Evolutionary conservation across 2,113 vertebrate genomes (phyloP), one percentile per base, ranked within the genome.

Genomic region (Pheucticus melanocephalus): DNA sequence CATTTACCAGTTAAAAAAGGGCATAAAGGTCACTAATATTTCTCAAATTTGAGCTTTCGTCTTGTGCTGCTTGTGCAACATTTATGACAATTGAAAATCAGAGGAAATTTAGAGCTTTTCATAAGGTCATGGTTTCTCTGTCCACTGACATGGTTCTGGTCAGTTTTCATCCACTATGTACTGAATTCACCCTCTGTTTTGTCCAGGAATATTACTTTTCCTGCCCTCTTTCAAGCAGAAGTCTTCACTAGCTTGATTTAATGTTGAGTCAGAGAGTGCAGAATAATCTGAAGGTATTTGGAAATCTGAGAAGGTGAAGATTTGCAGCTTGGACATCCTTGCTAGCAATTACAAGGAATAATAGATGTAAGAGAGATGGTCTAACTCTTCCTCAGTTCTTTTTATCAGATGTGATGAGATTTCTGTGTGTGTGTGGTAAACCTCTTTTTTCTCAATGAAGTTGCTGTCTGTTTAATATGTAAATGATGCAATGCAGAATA

Each of bases 381-480:
- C 66, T 85, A n/a, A 79, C 35, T 86, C 33, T 47, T 84, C 11
- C 15, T 45, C 33, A 44, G 23, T 60, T 60, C 22, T 76, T 81
- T 85, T 81, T 81, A 77, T 95, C 69, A 94, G 56, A 93, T 90
- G 18, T 65, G 31, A 53, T 90, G 82, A 88, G 61, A 82, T 82
- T 91, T 93, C 25, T 60, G 1, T 82, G 5, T 65, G 73, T 78
- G 93, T 92, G 86, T 60, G 91, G 89, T 53, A 92, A 88, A 71
- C 68, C 69, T 95, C 47, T 53, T 86, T 91, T 68, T 95, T 92
- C 65, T 86, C 44, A 87, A 37, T 92, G 72, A 78, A 92, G 56
- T 75, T 95, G 48, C 42, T 89, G 35, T 94, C 48, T 94, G 44
- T 92, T 94, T 91, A 95, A 75, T 89, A 94, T 81, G 81, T 48